phyloP scores from a whole-genome alignment of 2,888 invertebrate genomes.

The Pristionchus entomophagus region DNA sequence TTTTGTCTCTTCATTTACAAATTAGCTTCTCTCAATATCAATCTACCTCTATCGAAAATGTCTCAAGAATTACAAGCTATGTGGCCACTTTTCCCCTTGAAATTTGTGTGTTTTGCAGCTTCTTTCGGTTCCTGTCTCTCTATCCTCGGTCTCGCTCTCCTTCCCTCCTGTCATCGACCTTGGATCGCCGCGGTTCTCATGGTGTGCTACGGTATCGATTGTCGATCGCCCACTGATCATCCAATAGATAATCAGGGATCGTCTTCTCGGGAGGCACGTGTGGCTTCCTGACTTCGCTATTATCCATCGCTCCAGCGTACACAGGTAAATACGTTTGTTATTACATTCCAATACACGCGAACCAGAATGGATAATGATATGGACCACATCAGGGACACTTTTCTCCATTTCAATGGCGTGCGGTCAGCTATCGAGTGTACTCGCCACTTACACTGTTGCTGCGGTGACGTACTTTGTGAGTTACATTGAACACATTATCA shows the following conservation, averaged over 20 bases:
- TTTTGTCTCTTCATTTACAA: not conserved
- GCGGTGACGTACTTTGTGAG: not conserved
- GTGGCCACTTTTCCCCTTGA: too few species aligned
- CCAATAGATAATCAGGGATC: not conserved
- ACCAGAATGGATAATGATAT: not conserved
- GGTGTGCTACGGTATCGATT: not conserved
- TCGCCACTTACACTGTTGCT: not conserved
- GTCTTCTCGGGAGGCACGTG: not conserved
- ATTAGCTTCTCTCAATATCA: not conserved
- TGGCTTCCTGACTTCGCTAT: slow-evolving; percentile 6
- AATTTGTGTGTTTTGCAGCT: not conserved
- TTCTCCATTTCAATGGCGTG: not conserved
- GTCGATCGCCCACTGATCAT: not conserved
- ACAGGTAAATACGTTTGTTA: not conserved
- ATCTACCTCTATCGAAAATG: too few species aligned
- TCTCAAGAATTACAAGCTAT: not conserved
- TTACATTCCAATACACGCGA: not conserved
- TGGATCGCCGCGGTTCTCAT: not conserved
- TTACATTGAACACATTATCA: too few species aligned
- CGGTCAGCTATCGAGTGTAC: not conserved
- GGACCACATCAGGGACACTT: not conserved
- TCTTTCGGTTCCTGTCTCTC: not conserved
- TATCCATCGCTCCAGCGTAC: not conserved
- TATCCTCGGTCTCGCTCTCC: not conserved
- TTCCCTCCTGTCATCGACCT: not conserved